Evolutionary conservation across 2,888 invertebrate species (phyloP), one percentile per base, ranked within the genome.

Genomic region (Neoitamus cyanurus): DNA sequence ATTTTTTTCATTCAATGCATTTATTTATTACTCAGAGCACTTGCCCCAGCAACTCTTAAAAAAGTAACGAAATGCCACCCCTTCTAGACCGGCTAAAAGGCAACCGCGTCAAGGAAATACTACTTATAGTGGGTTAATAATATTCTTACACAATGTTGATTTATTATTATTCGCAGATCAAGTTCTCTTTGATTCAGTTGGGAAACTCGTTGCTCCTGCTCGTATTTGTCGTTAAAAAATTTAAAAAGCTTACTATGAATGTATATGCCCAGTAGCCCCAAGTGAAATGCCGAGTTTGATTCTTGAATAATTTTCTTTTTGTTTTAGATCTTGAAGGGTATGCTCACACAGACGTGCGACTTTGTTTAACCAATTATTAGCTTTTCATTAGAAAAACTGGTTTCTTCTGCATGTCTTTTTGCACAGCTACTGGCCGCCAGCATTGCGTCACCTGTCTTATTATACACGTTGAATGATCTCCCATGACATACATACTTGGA

Each of bases 401-500:
- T 58, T 58, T 58, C 20, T 58, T 58, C 9, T 58, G 9, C 58
- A 20, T 58, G 7, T 25, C 20, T 20, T 58, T 58, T 7, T 20
- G 25, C 25, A 58, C 9, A 58, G 58, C 20, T 34, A 58, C 58
- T 58, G 58, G 58, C 58, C 58, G 9, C 58, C 58, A 58, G 58
- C 4, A 58, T 58, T 58, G 25, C 25, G 58, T 58, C 15, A 58
- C 9, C 58, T 58, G 58, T 25, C 25, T 58, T 58, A 58, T 58
- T 20, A 58, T 58, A 58, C 58, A 58, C 58, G 58, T 58, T 58
- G 58, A 58, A 58, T 58, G 58, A 58, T 58, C 58, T 58, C 58
- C 58, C 58, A 58, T 58, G 58, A 58, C 58, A 58, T 58, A 58
- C 58, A 20, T 58, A 20, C 9, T 3, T 6, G 58, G 15, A 20